phyloP scores from a whole-genome alignment of 2,797 vertebrate genomes.

The Megalops cyprinoides region DNA sequence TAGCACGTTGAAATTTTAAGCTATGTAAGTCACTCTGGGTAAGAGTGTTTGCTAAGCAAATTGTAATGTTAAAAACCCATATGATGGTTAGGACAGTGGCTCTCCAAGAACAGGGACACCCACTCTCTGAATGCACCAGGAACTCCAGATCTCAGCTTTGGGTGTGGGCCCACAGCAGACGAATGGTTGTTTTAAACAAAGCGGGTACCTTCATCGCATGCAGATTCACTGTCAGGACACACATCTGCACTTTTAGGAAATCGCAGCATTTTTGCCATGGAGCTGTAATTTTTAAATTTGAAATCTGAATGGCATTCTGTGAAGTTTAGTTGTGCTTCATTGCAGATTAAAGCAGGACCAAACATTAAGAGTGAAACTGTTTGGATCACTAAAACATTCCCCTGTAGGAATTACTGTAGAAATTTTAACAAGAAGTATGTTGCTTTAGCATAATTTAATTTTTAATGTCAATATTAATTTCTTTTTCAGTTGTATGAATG shows the following conservation, averaged over 20 bases:
- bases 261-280: not conserved
- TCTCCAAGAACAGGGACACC: too few relatives aligned
- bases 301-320: slow-evolving; percentile 3
- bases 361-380: not conserved
- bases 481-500: too few relatives aligned
- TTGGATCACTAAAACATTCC: not conserved
- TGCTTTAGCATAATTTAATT: not conserved
- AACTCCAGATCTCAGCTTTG: too few relatives aligned
- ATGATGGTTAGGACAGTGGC: too few relatives aligned
- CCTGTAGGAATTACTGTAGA: not conserved
- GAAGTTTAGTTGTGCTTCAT: slow-evolving; percentile 7
- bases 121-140: too few relatives aligned
- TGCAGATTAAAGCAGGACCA: not conserved
- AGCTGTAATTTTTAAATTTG: not conserved
- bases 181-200: too few relatives aligned
- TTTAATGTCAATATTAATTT: not conserved
- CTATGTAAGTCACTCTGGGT: too few relatives aligned
- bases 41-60: too few relatives aligned
- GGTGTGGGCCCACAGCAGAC: too few relatives aligned
- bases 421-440: not conserved
- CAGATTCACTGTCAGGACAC: not conserved
- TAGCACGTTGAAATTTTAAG: too few relatives aligned
- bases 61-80: too few relatives aligned
- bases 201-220: too few relatives aligned
- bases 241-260: not conserved